Evolutionary conservation across 2,888 invertebrate species (phyloP).

Genomic region (Hypsopygia costalis): DNA sequence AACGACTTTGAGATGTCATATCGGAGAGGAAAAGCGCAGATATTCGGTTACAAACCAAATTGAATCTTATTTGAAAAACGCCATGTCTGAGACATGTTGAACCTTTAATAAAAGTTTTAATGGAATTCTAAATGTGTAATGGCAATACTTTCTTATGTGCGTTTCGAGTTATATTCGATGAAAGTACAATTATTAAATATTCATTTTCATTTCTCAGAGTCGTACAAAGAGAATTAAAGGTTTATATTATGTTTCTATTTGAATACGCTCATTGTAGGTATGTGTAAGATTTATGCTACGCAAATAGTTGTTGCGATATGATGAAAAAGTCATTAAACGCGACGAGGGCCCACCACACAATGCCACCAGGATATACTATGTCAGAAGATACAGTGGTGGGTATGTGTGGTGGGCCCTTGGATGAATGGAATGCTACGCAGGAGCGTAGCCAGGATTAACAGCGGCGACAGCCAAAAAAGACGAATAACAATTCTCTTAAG

Average conservation of each 20-base stretch:
- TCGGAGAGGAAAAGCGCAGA: conserved; percentile 34
- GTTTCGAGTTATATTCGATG: conserved; percentile 3
- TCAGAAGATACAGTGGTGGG: too few relatives aligned
- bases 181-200: conserved; percentile 7
- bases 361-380: too few relatives aligned
- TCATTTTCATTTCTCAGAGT: conserved; percentile 6
- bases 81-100: conserved; percentile 3
- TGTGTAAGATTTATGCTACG: neutral
- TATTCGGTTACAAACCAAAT: conserved; percentile 39
- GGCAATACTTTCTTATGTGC: conserved; percentile 4
- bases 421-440: too few relatives aligned
- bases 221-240: conserved; percentile 2
- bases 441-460: too few relatives aligned
- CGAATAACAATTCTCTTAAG: too few relatives aligned
- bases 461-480: too few relatives aligned
- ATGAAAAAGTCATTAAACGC: conserved; percentile 1
- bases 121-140: conserved; percentile 8
- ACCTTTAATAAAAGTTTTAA: conserved; percentile 11
- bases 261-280: neutral
- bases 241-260: conserved; percentile 3
- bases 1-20: conserved; percentile 41
- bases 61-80: conserved; percentile 22
- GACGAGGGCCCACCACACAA: too few relatives aligned
- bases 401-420: too few relatives aligned
- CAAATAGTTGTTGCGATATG: conserved; percentile 3